Evolutionary conservation across 2,113 vertebrate genomes (phyloP).

Genomic region (Chlorodrepanis virens): DNA sequence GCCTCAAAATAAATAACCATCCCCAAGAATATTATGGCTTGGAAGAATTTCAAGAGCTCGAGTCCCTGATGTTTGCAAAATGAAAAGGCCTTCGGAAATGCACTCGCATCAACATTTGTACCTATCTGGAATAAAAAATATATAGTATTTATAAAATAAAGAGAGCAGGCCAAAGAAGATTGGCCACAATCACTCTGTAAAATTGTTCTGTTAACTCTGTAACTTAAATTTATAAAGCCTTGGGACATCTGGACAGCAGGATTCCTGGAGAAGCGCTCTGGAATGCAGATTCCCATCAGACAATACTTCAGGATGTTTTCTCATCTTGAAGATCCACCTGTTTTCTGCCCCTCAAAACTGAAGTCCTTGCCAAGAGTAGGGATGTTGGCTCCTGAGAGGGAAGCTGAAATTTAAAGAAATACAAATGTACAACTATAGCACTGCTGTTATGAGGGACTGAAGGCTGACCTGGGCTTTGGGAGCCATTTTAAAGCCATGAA

Average conservation of each 20-base stretch:
- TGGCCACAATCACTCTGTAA: slow-evolving; percentile 39
- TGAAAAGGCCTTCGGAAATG: slow-evolving; percentile 43
- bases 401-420: slow-evolving; percentile 45
- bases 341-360: slow-evolving; percentile 34
- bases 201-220: slow-evolving; percentile 35
- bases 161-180: slow-evolving; percentile 31
- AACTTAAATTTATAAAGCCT: slow-evolving; percentile 50
- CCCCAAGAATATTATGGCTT: slow-evolving; percentile 54
- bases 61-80: slow-evolving; percentile 42
- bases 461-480: not conserved
- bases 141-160: slow-evolving; percentile 56
- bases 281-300: slow-evolving; percentile 34
- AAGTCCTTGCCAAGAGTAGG: slow-evolving; percentile 45
- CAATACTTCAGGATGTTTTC: not conserved
- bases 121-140: slow-evolving; percentile 43
- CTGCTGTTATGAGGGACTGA: not conserved
- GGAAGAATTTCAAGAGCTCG: slow-evolving; percentile 37
- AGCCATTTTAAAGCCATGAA: accelerated
- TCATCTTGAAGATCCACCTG: slow-evolving; percentile 55
- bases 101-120: slow-evolving; percentile 7
- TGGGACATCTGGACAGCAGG: slow-evolving; percentile 20
- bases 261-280: slow-evolving; percentile 48
- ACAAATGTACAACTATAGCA: not conserved
- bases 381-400: slow-evolving; percentile 55
- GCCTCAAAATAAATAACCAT: slow-evolving; percentile 19